A percentile compares a stretch with the other conserved stretches of the same genome.
phyloP scores from a whole-genome alignment of 2,113 vertebrate species.

The Redunca redunca region DNA sequence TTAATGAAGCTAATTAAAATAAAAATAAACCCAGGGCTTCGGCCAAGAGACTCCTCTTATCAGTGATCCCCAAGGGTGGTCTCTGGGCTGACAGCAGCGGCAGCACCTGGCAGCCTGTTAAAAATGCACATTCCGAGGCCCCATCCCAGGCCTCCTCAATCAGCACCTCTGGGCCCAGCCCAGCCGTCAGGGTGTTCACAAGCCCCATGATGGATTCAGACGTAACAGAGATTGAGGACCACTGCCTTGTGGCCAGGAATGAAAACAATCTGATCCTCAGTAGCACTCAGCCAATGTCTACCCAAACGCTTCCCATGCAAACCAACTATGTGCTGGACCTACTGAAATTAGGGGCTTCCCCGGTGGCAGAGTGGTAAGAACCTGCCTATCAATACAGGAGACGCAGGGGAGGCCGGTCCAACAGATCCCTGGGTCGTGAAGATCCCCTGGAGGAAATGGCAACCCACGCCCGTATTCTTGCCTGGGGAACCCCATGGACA shows the following conservation, averaged over 20 bases:
- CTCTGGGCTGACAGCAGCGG: rapidly evolving
- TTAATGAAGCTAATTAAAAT: neutral
- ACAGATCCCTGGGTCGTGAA: rapidly evolving
- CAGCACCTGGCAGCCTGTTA: neutral
- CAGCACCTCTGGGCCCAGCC: neutral
- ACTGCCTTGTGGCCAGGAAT: neutral
- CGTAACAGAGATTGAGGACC: neutral
- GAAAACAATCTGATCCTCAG: neutral
- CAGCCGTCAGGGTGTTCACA: neutral
- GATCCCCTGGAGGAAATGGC: neutral
- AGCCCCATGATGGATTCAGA: neutral
- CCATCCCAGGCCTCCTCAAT: neutral
- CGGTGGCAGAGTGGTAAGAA: neutral
- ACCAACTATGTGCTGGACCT: neutral
- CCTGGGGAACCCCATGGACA: neutral
- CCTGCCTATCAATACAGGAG: neutral
- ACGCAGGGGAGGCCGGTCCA: neutral
- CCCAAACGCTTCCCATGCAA: neutral
- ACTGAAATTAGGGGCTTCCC: neutral
- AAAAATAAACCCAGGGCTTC: neutral
- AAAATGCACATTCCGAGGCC: neutral
- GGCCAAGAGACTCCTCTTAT: neutral
- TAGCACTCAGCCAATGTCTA: neutral
- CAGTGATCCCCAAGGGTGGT: neutral
- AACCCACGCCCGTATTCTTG: neutral